These are phyloP conservation scores for Tortricodes alternella DNA, from an alignment of 2,888 invertebrate species.

Conservation along the genomic window DNA sequence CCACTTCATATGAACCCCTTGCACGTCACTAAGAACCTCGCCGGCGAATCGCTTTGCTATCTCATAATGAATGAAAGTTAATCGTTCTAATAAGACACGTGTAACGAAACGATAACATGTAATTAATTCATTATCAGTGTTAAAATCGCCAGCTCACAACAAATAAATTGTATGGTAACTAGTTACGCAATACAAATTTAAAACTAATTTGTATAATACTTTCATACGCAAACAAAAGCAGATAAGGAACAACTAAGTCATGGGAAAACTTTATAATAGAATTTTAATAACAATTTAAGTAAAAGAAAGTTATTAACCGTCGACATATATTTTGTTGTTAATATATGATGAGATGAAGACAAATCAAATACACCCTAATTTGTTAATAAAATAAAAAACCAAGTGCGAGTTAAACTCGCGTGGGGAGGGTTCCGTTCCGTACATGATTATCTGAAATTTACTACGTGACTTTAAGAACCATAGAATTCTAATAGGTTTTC, in stretches of 20 bases:
- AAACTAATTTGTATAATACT: conserved; percentile 18
- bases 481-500: too few relatives aligned
- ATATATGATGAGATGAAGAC: too few relatives aligned
- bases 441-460: too few relatives aligned
- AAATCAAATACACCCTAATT: too few relatives aligned
- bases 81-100: conserved; percentile 12
- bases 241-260: neutral
- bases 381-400: too few relatives aligned
- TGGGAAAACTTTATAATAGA: neutral
- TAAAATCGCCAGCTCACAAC: conserved; percentile 15
- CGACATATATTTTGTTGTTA: too few relatives aligned
- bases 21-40: too few relatives aligned
- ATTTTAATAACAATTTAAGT: neutral
- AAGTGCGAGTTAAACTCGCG: too few relatives aligned
- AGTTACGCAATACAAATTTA: conserved; percentile 7
- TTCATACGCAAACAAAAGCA: conserved; percentile 12
- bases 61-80: conserved; percentile 18
- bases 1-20: too few relatives aligned
- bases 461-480: too few relatives aligned
- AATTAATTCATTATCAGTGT: conserved; percentile 19
- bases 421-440: too few relatives aligned
- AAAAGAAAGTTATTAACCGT: neutral
- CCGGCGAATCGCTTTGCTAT: conserved; percentile 3
- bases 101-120: conserved; percentile 1
- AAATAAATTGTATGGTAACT: conserved; percentile 6